phyloP scores from a whole-genome alignment of 2,888 invertebrate genomes.

The Xylota segnis region DNA sequence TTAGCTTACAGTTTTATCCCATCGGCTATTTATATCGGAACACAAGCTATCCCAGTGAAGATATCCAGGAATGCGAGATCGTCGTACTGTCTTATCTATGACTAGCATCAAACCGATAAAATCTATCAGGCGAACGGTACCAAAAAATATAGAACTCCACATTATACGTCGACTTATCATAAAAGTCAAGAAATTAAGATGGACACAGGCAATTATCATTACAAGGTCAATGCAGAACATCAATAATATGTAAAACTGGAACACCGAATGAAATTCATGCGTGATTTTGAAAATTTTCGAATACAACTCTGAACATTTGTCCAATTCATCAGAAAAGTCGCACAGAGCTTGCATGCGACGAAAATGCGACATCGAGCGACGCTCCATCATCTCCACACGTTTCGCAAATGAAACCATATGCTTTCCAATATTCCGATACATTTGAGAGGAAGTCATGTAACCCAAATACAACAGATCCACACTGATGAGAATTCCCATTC shows the following conservation, averaged over 20 bases:
- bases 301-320: slow-evolving; percentile 78
- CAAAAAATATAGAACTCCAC: slow-evolving; percentile 75
- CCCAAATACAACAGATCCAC: slow-evolving; percentile 40
- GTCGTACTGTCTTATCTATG: slow-evolving; percentile 78
- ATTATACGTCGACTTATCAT: slow-evolving; percentile 69
- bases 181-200: slow-evolving; percentile 78
- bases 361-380: slow-evolving; percentile 66
- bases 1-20: slow-evolving; percentile 81
- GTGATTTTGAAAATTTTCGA: slow-evolving; percentile 78
- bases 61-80: slow-evolving; percentile 78
- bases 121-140: slow-evolving; percentile 78
- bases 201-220: slow-evolving; percentile 79
- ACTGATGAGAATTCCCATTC: not conserved
- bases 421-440: slow-evolving; percentile 27
- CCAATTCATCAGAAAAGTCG: slow-evolving; percentile 79
- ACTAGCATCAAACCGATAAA: slow-evolving; percentile 79
- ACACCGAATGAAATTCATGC: slow-evolving; percentile 77
- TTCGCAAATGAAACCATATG: slow-evolving; percentile 24
- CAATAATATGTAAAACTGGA: slow-evolving; percentile 80
- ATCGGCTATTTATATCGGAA: slow-evolving; percentile 80
- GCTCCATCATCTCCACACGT: slow-evolving; percentile 25
- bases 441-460: slow-evolving; percentile 13
- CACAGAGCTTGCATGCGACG: slow-evolving; percentile 79
- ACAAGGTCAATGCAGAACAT: slow-evolving; percentile 80
- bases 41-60: slow-evolving; percentile 80